Evolutionary conservation across 2,888 invertebrate species (phyloP).

Genomic region (Rhabditoides inermis): DNA sequence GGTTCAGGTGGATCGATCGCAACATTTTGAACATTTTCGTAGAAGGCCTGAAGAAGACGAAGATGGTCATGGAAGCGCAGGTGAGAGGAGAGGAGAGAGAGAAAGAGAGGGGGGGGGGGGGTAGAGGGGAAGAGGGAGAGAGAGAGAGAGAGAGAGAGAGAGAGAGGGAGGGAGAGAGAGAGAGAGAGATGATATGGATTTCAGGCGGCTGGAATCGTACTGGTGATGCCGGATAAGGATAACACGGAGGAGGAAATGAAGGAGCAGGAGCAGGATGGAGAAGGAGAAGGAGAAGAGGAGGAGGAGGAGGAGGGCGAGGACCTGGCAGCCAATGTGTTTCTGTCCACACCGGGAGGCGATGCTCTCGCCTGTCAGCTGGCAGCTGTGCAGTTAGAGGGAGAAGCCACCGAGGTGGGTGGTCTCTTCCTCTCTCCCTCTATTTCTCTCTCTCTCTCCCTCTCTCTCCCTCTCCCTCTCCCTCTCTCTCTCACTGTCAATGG

Average conservation of each 20-base stretch:
- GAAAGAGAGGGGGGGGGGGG: neutral
- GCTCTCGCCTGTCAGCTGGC: too few relatives aligned
- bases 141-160: neutral
- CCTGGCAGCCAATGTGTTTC: neutral
- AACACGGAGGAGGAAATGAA: neutral
- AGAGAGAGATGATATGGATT: neutral
- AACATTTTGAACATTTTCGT: slow-evolving; percentile 1
- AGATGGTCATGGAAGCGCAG: neutral
- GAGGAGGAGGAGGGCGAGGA: neutral
- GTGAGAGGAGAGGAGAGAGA: neutral
- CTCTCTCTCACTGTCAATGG: too few relatives aligned
- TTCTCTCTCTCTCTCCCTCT: too few relatives aligned
- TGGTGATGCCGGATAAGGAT: neutral
- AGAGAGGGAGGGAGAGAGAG: neutral
- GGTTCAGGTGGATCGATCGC: slow-evolving; percentile 5
- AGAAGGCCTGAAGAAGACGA: neutral
- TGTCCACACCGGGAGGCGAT: too few relatives aligned
- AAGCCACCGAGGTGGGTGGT: too few relatives aligned
- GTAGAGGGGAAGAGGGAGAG: neutral
- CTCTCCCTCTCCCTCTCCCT: too few relatives aligned
- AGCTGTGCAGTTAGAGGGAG: too few relatives aligned
- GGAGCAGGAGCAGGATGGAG: neutral
- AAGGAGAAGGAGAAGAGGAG: neutral
- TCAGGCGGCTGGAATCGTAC: neutral
- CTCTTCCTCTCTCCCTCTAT: too few relatives aligned